Base-by-base conservation (phyloP, 2,797 vertebrate species). In the Manis javanica region DNA sequence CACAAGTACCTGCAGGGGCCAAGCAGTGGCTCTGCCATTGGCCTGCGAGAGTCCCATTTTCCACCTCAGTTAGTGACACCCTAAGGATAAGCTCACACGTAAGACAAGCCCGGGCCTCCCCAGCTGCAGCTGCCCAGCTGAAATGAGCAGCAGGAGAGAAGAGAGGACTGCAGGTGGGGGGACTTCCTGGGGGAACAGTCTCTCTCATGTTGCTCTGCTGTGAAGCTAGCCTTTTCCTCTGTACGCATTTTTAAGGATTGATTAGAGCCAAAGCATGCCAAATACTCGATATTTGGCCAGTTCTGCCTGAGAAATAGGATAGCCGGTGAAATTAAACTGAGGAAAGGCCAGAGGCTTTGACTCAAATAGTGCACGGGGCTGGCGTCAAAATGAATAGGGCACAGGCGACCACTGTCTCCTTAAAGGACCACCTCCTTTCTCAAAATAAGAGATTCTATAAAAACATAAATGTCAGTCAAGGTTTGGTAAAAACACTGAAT, bases 61-160 rank as follows among this genome's bases (percentile, higher is more conserved):
- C 24, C 9, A 7, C 3, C 10, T 39, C 55, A 31, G 15, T 57
- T 37, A 55, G 49, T 75, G 21, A 83, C 7, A 63, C 90, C 5
- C 77, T 96, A 96, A 82, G 2, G 1, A 24, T 16, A 42, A 16
- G 9, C 7, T 87, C 78, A 78, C 11, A 59, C 31, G 7, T 82
- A 85, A 96, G 93, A 90, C 46, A 94, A 92, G 81, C 82, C 61
- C 59, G 66, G 71, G 4, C 16, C 83, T 93, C 42, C 29, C 83
- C 51, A 89, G 29, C 51, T 81, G 49, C 10, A 64, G 1, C 1
- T 85, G 69, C 39, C 66, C 37, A 74, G 77, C 5, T 46, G 39
- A 87, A 53, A 34, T 31, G 46, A 83, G 29, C 18, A 12, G n/a
- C 23, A 53, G 53, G 8, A 81, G 57, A 29, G 1, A 51, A 31